Base-by-base conservation (phyloP, 2,797 vertebrate genomes). In the Astyanax mexicanus region DNA sequence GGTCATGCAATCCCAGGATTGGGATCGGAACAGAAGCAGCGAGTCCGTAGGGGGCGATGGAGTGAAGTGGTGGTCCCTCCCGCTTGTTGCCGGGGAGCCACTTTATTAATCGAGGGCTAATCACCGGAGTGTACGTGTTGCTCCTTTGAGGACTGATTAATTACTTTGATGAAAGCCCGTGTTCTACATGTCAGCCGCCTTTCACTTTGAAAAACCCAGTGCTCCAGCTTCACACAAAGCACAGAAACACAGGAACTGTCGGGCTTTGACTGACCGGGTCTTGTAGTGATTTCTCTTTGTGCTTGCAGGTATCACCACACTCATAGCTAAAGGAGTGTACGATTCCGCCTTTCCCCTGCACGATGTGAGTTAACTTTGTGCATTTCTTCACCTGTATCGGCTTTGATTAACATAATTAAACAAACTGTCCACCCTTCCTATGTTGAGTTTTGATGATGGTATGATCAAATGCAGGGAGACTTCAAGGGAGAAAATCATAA, bases 311-410 rank as follows among this genome's bases (percentile, higher is more conserved):
- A 96, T 99, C 92, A 93, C 91, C 85, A 95, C 95, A 0, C 89
- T 99, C 90, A 95, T 99, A 84, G 97, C 96, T 83, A 98, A 95
- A 82, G 95, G 96, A 12, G 89, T 96, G 78, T 99, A 99, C n/a
- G 96, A 99, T 29, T 89, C 97, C 29, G 96, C 98, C 67, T 99
- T 96, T 85, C 95, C 98, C 6, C 93, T 99, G 68, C 98, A 99
- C 1, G 98, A 99, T 58, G 98, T 99, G 92, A 80, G 98, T 95
- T 52, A 21, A 27, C 35, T 68, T 61, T 29, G 3, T 19, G 0
- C 12, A 40, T 55, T 73, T 42, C 23, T 57, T 60, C 4, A 44
- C 0, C 3, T 44, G 37, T 23, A 45, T 4, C 1, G 51, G 42
- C 7, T 61, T 68, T 17, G 61, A 47, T 54, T 68, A 42, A 70